A percentile compares a stretch with the other conserved stretches of the same genome.
Evolutionary conservation across 92 coral and sea anemone genomes (phyloP).

Genomic region (Parazoanthus atlanticus): DNA sequence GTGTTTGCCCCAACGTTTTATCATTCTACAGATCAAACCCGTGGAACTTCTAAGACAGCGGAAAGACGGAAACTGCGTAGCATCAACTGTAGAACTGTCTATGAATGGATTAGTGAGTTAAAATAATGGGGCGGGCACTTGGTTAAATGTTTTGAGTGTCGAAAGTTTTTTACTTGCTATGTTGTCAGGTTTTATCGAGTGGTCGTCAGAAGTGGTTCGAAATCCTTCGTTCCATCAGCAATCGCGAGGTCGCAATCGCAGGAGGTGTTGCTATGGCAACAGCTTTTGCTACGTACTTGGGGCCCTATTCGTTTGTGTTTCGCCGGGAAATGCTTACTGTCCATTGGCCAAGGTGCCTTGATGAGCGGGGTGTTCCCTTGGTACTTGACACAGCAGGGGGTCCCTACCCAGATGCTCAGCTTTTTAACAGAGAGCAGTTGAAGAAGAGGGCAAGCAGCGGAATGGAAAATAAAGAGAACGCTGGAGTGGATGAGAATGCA

Average conservation of each 20-base stretch:
- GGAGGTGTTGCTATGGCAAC: slow-evolving; percentile 98
- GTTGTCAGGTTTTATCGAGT: slow-evolving; percentile 81
- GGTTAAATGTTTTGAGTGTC: no score
- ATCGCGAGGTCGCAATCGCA: slow-evolving; percentile 85
- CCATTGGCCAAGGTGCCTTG: slow-evolving; percentile 92
- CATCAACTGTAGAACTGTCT: no score
- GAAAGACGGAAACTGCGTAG: no score
- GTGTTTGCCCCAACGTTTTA: no score
- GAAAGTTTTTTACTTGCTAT: no score
- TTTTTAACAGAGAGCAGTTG: slow-evolving; percentile 52
- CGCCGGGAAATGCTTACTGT: slow-evolving; percentile 91
- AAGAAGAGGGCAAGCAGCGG: slow-evolving; percentile 50
- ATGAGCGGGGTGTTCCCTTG: slow-evolving; percentile 95
- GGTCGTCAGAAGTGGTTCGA: slow-evolving; percentile 95
- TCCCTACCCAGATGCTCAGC: slow-evolving; percentile 66
- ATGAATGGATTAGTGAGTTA: no score
- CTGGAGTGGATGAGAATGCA: slow-evolving; percentile 41
- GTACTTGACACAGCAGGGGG: slow-evolving; percentile 73
- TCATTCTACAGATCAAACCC: no score
- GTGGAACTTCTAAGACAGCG: no score
- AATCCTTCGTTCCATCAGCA: slow-evolving; percentile 80
- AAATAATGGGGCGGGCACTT: no score
- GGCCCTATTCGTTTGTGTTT: slow-evolving; percentile 92
- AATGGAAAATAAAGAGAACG: not conserved
- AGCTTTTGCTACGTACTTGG: slow-evolving; percentile 95